Evolutionary conservation across 2,113 vertebrate species (phyloP), one percentile per base, ranked within the genome.

Genomic region (Petrocephalus zakoni): DNA sequence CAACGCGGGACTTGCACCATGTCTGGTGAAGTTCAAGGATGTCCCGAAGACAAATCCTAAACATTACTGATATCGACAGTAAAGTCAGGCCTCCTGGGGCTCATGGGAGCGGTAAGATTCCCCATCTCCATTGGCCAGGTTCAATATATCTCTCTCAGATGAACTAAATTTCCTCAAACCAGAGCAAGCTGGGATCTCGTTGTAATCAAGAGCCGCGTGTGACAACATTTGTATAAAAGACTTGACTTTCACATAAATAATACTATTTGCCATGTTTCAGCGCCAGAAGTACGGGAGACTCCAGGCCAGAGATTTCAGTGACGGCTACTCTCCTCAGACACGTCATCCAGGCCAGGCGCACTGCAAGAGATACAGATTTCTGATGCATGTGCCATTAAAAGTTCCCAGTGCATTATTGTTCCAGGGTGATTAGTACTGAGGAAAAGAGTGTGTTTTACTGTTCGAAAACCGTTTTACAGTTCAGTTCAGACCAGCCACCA

Each of bases 351-450:
- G 85, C 49, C 15, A 61, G 86, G 81, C 22, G 53, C 64, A 87
- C 42, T 88, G 84, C 84, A 84, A 88, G 88, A 86, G 91, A 92
- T 87, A 78, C 86, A 86, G 89, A 81, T 9, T 72, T 1, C 52
- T 89, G 87, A 88, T 75, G 85, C 88, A 55, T 22, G 22, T 49
- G 11, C 46, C 87, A 90, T 46, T 87, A 88, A 34, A 46, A 53
- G 42, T 88, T 72, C 61, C 87, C 89, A 92, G 90, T 15, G 87
- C 49, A 83, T 88, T 52, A 90, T 91, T 90, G 91, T 93, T 89
- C 89, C 21, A 56, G 52, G 13, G 56, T 89, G 22, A 87, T 87
- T 46, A 75, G 37, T 53, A 88, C 17, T 88, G 87, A 47, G 46
- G 21, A 87, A 49, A 52, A 51, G 22, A 21, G 4, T 55, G 25